Base-by-base conservation (phyloP, 1,140 invertebrate species). In the Neodiprion pinetum region DNA sequence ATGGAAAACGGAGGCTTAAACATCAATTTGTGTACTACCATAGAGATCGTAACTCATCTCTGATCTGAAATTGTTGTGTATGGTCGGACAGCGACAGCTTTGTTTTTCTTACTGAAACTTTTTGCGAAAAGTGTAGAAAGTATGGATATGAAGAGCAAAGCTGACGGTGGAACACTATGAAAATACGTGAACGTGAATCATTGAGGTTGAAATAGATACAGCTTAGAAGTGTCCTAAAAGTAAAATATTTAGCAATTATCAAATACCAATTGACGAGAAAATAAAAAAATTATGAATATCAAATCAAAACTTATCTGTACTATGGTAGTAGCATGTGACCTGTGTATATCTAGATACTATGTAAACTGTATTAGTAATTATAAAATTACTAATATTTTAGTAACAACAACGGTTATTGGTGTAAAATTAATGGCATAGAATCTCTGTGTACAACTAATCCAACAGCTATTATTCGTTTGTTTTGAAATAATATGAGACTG, bases 261-360 rank as follows among this genome's bases (percentile, higher is more conserved):
- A 14, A 61, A 14, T 17, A 61, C 9, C 53, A 40, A 40, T 40
- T 40, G 53, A 7, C 53, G 53, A 9, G 8, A 17, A 61, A 61
- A 61, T 9, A 61, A 61, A 61, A 61, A 14, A 61, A 61, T 61
- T 61, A 40, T 40, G 28, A 40, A 40, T 40, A 61, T 61, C 53
- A 61, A 61, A 61, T 61, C 53, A 61, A 61, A 61, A 61, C n/a
- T 61, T 61, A 61, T 17, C 53, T 61, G 53, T 61, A 61, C 53
- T 61, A 61, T 61, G 7, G 53, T 61, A 61, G 53, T 61, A 61
- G 53, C 53, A 61, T 61, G 53, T 17, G n/a, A 61, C 4, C 53
- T 61, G 53, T 61, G 53, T 61, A 61, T 61, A 61, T 61, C 9
- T 12, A 61, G 53, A 61, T 17, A 61, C 11, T 61, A 17, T 61